Evolutionary conservation across 2,113 vertebrate species (phyloP).

Genomic region (Rhabdornis inornatus): DNA sequence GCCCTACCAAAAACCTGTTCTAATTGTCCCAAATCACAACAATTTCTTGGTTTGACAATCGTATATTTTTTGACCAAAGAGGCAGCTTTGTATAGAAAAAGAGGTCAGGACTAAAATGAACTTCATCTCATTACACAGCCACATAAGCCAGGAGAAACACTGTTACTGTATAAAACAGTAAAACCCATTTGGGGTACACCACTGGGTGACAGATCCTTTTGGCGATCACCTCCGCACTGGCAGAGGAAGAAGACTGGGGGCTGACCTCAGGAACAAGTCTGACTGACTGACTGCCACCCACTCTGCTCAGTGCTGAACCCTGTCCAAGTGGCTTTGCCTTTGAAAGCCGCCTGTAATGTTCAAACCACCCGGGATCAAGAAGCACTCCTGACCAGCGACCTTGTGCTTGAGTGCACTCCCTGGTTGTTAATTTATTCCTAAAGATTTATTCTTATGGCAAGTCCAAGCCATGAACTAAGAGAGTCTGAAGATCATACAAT

Average conservation of each 20-base stretch:
- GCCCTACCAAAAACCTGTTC: not conserved
- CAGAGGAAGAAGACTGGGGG: not conserved
- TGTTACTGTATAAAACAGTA: not conserved
- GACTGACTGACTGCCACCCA: not conserved
- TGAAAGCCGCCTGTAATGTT: not conserved
- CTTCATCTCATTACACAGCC: not conserved
- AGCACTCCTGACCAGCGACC: not conserved
- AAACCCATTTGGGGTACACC: not conserved
- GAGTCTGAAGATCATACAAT: not conserved
- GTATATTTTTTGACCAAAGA: not conserved
- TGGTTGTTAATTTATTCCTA: not conserved
- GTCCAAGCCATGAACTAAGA: not conserved
- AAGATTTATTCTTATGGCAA: not conserved
- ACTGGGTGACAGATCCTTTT: not conserved
- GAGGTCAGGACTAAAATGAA: not conserved
- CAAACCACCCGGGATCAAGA: not conserved
- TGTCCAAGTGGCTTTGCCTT: not conserved
- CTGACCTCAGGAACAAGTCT: not conserved
- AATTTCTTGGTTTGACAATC: not conserved
- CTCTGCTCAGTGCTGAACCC: not conserved
- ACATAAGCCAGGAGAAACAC: not conserved
- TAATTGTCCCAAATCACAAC: not conserved
- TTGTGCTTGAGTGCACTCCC: not conserved
- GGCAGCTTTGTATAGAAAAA: not conserved
- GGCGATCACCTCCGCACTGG: fast-evolving